Evolutionary conservation across 2,113 vertebrate species (phyloP), one percentile per base, ranked within the genome.

Genomic region (Cyanoramphus novaezelandiae): DNA sequence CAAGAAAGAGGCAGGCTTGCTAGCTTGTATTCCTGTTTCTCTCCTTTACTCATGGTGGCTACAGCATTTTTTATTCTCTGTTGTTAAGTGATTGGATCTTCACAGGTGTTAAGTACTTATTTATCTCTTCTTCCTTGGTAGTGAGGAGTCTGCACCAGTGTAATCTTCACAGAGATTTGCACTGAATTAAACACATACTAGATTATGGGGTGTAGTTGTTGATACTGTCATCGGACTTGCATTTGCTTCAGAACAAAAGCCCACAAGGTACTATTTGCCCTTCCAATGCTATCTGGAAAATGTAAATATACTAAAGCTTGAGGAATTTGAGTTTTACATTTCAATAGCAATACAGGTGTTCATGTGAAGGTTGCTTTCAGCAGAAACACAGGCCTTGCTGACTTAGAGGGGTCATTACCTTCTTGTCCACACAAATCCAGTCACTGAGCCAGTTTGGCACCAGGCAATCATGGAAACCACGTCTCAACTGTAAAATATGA

Each of bases 1-100:
- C 13, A 85, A 63, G 15, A 63, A 52, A 5, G 4, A 76, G 7
- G 8, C 3, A 0, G 7, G 4, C 4, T 53, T 47, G 1, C 28
- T 81, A 63, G 20, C 16, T 31, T 39, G 18, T 27, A 41, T 53
- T 74, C 11, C 6, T 53, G 4, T 53, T 94, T 72, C 27, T 82
- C 49, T 70, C 24, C 31, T 82, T 68, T 85, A 68, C 46, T 69
- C 14, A 12, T 18, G 31, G 21, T 67, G 19, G 35, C 71, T 69
- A 62, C 17, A 46, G n/a, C 16, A 49, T 25, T 67, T 55, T 29
- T 82, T 39, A 77, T 49, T 65, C 33, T 71, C 13, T 35, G 0
- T 80, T 47, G 70, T 62, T 90, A 43, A 69, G 29, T 72, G 64
- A 77, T 24, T 72, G 62, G 9, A 29, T 79, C 23, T 52, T 82